Conservation (phyloP, 1,140 invertebrate species). For the Oedothorax gibbosus region DNA sequence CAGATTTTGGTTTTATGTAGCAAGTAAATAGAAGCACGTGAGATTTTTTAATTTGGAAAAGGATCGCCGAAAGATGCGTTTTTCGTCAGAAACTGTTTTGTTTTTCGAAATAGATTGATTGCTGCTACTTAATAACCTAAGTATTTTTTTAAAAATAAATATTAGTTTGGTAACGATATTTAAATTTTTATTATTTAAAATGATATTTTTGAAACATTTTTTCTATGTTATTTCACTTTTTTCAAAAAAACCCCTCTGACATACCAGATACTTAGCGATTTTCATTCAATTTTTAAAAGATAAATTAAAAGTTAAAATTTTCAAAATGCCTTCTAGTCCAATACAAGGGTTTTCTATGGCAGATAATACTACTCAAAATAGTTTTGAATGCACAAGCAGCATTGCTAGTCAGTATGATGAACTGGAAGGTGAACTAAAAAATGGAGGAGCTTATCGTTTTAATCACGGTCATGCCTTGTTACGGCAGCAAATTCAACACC, state of each 20-base stretch:
- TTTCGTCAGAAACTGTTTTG: neutral
- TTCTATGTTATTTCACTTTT: too few species aligned
- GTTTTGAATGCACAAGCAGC: slow-evolving; percentile 11
- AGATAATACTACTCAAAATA: slow-evolving; percentile 24
- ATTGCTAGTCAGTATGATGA: neutral
- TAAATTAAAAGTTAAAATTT: neutral
- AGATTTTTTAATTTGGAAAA: slow-evolving; percentile 31
- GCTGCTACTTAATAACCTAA: too few species aligned
- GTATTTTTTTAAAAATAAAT: too few species aligned
- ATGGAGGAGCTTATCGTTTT: neutral
- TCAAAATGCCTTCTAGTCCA: slow-evolving; percentile 40
- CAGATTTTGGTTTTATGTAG: slow-evolving; percentile 7
- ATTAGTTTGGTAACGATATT: too few species aligned
- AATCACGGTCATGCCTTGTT: slow-evolving; percentile 9
- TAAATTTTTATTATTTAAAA: too few species aligned
- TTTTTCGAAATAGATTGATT: too few species aligned
- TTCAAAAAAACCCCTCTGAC: too few species aligned
- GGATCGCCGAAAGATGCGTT: neutral
- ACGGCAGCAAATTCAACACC: slow-evolving; percentile 6
- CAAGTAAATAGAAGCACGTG: slow-evolving; percentile 58
- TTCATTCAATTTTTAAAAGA: too few species aligned
- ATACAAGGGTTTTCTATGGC: slow-evolving; percentile 10
- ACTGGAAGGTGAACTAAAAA: slow-evolving; percentile 10
- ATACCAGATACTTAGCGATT: too few species aligned
- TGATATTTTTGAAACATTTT: too few species aligned